Percentiles rank a stretch among this genome's conserved stretches.
Evolutionary conservation across 1,140 invertebrate genomes (phyloP).

Genomic region (Chrysopa pallens): DNA sequence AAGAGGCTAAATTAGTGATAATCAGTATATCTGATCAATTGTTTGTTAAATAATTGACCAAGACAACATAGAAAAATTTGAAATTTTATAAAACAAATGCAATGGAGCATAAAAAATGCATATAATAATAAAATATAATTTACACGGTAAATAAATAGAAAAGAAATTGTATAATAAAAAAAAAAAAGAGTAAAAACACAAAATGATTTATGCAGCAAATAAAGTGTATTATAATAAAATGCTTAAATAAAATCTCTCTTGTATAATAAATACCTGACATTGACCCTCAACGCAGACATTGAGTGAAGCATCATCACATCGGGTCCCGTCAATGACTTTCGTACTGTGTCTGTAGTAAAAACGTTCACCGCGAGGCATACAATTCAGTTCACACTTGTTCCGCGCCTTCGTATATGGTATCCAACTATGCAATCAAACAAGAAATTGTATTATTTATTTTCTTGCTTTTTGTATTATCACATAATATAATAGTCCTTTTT

Average conservation of each 20-base stretch:
- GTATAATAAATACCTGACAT: slow-evolving; percentile 52
- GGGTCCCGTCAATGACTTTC: slow-evolving; percentile 79
- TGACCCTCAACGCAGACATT: slow-evolving; percentile 84
- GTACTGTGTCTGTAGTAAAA: slow-evolving; percentile 81
- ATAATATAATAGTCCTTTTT: slow-evolving; percentile 1
- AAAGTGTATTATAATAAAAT: slow-evolving; percentile 1
- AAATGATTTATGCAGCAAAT: neutral
- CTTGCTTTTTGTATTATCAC: neutral
- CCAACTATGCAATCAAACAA: slow-evolving; percentile 37
- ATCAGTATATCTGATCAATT: no score
- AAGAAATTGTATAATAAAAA: slow-evolving; percentile 1
- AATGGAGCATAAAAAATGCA: no score
- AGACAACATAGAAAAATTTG: no score
- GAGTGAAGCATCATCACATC: slow-evolving; percentile 61
- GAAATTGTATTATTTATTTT: neutral
- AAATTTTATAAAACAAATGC: no score
- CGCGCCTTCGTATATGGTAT: slow-evolving; percentile 67
- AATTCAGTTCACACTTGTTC: slow-evolving; percentile 89
- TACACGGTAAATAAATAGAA: neutral
- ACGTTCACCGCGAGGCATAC: slow-evolving; percentile 77
- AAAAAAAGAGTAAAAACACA: neutral
- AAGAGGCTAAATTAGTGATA: no score
- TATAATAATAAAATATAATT: no score
- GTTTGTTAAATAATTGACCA: no score
- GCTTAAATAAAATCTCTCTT: neutral